phyloP scores from a whole-genome alignment of 35 echinoderm and acorn worm species.

The Heliocidaris tuberculata region DNA sequence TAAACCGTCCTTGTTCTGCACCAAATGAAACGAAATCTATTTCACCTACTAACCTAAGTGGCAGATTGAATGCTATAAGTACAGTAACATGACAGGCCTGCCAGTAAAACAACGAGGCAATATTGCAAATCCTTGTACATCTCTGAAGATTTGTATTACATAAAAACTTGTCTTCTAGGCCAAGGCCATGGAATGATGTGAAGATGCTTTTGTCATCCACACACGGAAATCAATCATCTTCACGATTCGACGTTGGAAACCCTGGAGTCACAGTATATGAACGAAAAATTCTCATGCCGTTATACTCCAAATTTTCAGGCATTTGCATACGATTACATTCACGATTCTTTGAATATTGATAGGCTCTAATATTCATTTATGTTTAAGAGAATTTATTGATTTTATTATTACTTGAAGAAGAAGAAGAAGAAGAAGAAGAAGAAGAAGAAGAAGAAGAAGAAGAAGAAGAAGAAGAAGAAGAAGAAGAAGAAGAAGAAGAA shows the following conservation, averaged over 20 bases:
- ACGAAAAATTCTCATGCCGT: no score
- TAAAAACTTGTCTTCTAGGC: neutral
- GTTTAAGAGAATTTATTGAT: neutral
- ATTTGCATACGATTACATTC: no score
- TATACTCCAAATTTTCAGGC: no score
- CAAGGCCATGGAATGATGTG: neutral
- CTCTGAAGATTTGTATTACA: neutral
- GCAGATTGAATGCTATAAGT: neutral
- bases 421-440: no score
- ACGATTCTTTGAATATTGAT: neutral
- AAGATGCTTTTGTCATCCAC: neutral
- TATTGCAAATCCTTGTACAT: neutral
- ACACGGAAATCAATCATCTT: neutral
- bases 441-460: no score
- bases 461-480: no score
- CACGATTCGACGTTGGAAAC: neutral
- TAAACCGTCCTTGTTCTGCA: no score
- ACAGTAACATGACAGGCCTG: neutral
- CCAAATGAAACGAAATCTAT: no score
- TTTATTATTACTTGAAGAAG: no score
- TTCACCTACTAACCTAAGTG: neutral
- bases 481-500: no score
- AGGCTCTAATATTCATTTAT: neutral
- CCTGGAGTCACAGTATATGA: neutral
- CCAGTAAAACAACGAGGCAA: neutral